Evolutionary conservation across 2,797 vertebrate species (phyloP).

Genomic region (Cuculus canorus): DNA sequence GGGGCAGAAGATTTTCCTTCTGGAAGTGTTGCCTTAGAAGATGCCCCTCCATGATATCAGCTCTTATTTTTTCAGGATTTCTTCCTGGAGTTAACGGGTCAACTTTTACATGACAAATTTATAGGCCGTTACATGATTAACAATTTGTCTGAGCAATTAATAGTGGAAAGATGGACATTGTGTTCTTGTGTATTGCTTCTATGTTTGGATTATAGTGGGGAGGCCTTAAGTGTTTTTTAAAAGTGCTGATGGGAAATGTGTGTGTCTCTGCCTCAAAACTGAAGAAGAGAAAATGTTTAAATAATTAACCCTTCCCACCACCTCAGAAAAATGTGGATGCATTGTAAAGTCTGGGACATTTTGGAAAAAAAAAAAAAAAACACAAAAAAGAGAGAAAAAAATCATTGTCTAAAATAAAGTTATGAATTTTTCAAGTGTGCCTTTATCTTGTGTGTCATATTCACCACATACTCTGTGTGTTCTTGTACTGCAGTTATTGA

Average conservation of each 20-base stretch:
- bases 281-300: neutral
- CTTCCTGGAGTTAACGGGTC: neutral
- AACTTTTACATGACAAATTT: neutral
- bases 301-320: neutral
- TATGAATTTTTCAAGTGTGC: neutral
- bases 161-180: neutral
- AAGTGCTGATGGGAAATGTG: neutral
- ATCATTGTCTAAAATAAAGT: neutral
- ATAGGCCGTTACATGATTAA: neutral
- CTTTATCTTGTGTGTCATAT: neutral
- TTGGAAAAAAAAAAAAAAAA: neutral
- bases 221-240: neutral
- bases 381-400: neutral
- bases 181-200: neutral
- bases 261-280: conserved; percentile 7
- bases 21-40: conserved; percentile 47
- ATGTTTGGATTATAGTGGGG: neutral
- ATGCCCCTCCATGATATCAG: conserved; percentile 38
- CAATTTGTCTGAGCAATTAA: neutral
- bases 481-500: neutral
- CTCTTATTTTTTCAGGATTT: neutral
- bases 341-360: neutral
- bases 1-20: conserved; percentile 53
- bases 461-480: rapidly evolving
- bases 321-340: neutral